Conservation (phyloP, 2,113 vertebrate species). For the Speoplatyrhinus poulsoni region DNA sequence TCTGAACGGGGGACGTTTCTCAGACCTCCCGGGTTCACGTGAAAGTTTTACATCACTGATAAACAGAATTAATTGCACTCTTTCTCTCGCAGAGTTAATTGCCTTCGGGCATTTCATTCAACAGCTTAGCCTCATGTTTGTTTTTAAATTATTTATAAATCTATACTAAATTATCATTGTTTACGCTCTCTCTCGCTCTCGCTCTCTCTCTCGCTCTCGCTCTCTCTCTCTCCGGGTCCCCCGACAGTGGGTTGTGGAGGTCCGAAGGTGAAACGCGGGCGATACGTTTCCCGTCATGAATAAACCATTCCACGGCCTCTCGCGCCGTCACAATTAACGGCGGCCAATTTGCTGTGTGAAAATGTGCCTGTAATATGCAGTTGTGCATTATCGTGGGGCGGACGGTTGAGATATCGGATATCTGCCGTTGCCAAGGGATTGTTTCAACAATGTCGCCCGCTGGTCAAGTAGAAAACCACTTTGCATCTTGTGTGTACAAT, state of each 20-base stretch:
- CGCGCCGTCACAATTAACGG: constrained; percentile 27
- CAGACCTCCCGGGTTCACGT: constrained; percentile 19
- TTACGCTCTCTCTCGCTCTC: background rate
- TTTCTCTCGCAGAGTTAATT: constrained; percentile 52
- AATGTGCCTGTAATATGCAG: background rate
- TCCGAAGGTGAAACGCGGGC: constrained; percentile 43
- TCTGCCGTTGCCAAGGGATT: constrained; percentile 1
- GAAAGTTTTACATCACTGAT: constrained; percentile 50
- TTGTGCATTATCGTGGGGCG: background rate
- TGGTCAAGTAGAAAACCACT: constrained; percentile 5
- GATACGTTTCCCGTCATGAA: constrained; percentile 39
- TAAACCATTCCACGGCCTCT: constrained; percentile 47
- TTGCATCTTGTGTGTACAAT: background rate
- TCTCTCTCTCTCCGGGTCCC: background rate
- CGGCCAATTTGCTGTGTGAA: constrained; percentile 33
- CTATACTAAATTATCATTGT: constrained; percentile 45
- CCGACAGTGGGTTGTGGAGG: constrained; percentile 26
- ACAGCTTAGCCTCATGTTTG: constrained; percentile 37
- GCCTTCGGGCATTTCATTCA: constrained; percentile 45
- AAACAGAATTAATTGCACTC: constrained; percentile 63
- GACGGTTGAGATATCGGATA: background rate
- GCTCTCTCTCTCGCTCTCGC: too few species aligned
- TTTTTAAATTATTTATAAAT: constrained; percentile 61
- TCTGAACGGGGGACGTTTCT: constrained; percentile 24
- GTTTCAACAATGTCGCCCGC: constrained; percentile 3